These are phyloP conservation scores for Amazona vittata DNA, from an alignment of 2,113 vertebrate genomes.

Conservation along the genomic window DNA sequence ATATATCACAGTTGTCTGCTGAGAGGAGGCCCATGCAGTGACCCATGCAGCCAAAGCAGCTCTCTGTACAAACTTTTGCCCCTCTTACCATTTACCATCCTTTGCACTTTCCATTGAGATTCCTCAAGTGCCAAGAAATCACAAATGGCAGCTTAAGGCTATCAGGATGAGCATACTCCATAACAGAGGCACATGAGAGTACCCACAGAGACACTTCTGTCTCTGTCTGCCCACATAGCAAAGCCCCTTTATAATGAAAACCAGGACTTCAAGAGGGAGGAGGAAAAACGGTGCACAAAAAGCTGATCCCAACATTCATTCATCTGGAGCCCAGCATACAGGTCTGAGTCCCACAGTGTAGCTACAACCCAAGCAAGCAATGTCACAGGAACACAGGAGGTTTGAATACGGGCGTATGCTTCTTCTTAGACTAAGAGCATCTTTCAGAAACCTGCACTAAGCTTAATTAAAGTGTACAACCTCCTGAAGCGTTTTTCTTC, in stretches of 20 bases:
- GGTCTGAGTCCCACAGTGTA: background rate
- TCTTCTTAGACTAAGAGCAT: background rate
- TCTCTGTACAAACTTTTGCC: background rate
- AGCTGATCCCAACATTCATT: background rate
- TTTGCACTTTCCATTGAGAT: background rate
- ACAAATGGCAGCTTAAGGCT: background rate
- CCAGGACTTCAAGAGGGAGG: background rate
- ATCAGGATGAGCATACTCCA: background rate
- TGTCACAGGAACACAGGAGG: background rate
- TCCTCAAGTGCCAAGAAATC: background rate
- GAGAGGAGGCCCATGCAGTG: background rate
- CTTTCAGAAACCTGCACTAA: background rate
- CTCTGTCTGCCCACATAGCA: background rate
- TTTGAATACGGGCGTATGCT: background rate
- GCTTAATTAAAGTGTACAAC: background rate
- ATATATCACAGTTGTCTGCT: background rate
- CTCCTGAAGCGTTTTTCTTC: background rate
- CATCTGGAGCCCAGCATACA: background rate
- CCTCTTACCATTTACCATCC: background rate
- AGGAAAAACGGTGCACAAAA: background rate
- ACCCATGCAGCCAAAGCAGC: background rate
- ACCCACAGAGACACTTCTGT: background rate
- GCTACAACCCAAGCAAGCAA: background rate
- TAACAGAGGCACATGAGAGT: background rate
- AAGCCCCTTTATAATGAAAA: background rate